Evolutionary conservation across 1,140 invertebrate genomes (phyloP).

Genomic region (Pogonomyrmex barbatus): DNA sequence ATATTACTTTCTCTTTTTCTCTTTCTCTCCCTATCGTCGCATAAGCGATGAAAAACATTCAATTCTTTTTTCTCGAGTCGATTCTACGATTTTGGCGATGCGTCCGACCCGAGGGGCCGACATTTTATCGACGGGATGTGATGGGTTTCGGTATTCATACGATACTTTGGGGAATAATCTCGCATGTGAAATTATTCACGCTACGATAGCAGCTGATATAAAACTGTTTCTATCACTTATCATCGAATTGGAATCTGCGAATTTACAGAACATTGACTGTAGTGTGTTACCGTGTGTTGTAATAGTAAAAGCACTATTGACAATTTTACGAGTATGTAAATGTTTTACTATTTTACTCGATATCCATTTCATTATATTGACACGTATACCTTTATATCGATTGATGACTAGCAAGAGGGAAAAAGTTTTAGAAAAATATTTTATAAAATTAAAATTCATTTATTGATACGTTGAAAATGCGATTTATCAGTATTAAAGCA

Average conservation of each 20-base stretch:
- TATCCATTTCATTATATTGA: slow-evolving; percentile 14
- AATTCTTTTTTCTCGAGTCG: slow-evolving; percentile 40
- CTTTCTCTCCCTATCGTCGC: neutral
- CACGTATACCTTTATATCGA: neutral
- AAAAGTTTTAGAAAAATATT: too few relatives aligned
- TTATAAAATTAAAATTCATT: neutral
- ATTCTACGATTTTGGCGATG: slow-evolving; percentile 35
- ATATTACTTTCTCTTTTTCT: slow-evolving; percentile 16
- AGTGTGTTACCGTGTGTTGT: neutral
- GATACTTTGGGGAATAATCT: slow-evolving; percentile 29
- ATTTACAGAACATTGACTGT: neutral
- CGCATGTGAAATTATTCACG: slow-evolving; percentile 38
- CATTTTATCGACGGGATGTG: slow-evolving; percentile 13
- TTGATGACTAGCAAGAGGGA: neutral
- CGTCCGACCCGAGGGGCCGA: neutral
- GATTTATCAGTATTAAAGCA: neutral
- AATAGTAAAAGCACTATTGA: neutral
- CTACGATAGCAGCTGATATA: neutral
- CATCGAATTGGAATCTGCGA: neutral
- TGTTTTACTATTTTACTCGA: neutral
- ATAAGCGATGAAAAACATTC: slow-evolving; percentile 50
- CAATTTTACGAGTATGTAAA: slow-evolving; percentile 1
- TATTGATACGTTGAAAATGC: neutral
- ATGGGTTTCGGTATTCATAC: slow-evolving; percentile 33
- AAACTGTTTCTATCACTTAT: slow-evolving; percentile 33